Percentiles rank a stretch among this genome's conserved stretches.
Evolutionary conservation across 1,140 invertebrate genomes (phyloP).

Genomic region (Zaprionus africanus): DNA sequence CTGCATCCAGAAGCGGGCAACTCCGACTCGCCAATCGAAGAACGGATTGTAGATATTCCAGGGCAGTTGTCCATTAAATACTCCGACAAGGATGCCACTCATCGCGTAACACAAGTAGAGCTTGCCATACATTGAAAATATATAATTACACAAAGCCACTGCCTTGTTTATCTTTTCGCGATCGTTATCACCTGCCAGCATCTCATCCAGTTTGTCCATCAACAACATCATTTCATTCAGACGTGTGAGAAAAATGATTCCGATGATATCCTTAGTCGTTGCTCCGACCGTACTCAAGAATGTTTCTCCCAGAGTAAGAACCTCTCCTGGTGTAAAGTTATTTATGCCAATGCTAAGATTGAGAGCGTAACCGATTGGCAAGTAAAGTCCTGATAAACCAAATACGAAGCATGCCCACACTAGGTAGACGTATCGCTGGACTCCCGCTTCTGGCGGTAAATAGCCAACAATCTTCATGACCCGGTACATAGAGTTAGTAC

Average conservation of each 20-base stretch:
- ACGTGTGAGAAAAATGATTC: neutral
- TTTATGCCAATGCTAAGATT: neutral
- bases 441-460: conserved; percentile 1
- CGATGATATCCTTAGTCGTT: neutral
- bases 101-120: neutral
- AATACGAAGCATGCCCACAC: neutral
- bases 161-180: conserved; percentile 1
- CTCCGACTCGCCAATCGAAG: conserved; percentile 30
- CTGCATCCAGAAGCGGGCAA: neutral
- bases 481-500: neutral
- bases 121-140: conserved; percentile 1
- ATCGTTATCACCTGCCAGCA: neutral
- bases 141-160: neutral
- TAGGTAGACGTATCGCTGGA: neutral
- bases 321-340: conserved; percentile 10
- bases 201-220: conserved; percentile 16
- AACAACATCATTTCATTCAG: neutral
- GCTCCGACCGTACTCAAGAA: neutral
- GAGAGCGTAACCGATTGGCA: neutral
- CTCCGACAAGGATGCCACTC: neutral
- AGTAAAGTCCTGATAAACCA: neutral
- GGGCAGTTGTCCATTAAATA: conserved; percentile 35
- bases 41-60: conserved; percentile 59
- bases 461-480: neutral
- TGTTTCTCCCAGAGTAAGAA: neutral